Base-by-base conservation (phyloP, 2,888 invertebrate genomes). In the Dryocosmus kuriphilus region DNA sequence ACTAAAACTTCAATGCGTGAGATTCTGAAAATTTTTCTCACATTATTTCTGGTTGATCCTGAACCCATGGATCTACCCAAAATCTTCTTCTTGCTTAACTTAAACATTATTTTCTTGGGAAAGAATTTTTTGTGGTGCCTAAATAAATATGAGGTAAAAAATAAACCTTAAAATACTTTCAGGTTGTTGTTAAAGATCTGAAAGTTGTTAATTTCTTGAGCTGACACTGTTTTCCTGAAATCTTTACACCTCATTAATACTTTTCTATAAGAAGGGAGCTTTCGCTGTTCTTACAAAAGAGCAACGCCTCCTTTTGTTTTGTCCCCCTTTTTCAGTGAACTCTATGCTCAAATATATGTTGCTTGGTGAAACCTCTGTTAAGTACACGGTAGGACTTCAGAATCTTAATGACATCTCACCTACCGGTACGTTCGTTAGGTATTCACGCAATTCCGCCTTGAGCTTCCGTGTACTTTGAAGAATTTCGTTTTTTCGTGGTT, bases 391-490 rank as follows among this genome's bases (percentile, higher is more conserved):
- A 71, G 51, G 71, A 71, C 71, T 46, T 71, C 27, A 71, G 71
- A 71, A 71, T 71, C 71, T 71, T 71, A 71, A 71, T 71, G 46
- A 71, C 71, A 71, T 71, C 46, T 71, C 71, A 71, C 71, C 71
- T 51, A 30, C 35, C n/a, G 24, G 38, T 46, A 24, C 65, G 27
- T 67, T 67, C 41, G 41, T 46, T 67, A 41, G 38, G 65, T 24
- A 67, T 67, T 67, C 65, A 67, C 61, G 30, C 61, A 61, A 61
- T n/a, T 51, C 51, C n/a, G 61, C 27, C 2, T 30, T 30, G 24
- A 67, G 65, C 65, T 67, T 67, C 65, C 65, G 65, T 67, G 65
- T 67, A 67, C 65, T 67, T 67, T 67, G 41, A 67, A 41, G 65
- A 67, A 67, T 67, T 67, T 41, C 41, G 65, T 46, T 46, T 67